Percentiles rank a stretch among this genome's conserved stretches.
phyloP scores from a whole-genome alignment of 1,140 invertebrate species.

The Zaprionus camerounensis region DNA sequence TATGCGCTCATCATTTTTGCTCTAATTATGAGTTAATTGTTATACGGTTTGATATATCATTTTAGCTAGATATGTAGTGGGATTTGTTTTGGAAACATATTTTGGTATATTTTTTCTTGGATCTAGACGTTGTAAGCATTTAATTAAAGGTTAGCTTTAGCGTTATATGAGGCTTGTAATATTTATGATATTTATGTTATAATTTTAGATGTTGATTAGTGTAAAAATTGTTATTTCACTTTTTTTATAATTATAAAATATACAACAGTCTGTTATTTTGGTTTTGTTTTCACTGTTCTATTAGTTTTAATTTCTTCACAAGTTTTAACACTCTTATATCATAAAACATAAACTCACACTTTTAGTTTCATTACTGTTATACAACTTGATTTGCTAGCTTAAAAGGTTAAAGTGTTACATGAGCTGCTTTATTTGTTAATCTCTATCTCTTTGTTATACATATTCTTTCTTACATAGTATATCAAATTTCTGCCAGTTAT shows the following conservation, averaged over 20 bases:
- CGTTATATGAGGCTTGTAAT: neutral
- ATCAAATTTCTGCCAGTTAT: neutral
- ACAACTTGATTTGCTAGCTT: too few relatives aligned
- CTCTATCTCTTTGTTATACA: too few relatives aligned
- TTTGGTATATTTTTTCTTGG: neutral
- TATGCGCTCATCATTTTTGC: slow-evolving; percentile 28
- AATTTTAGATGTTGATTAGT: neutral
- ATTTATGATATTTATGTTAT: neutral
- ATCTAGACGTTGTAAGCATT: neutral
- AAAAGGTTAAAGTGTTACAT: too few relatives aligned
- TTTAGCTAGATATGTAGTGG: neutral
- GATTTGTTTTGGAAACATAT: neutral
- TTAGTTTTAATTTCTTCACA: too few relatives aligned
- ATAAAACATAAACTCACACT: too few relatives aligned
- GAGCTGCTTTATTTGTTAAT: too few relatives aligned
- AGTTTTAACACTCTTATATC: too few relatives aligned
- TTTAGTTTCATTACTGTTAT: too few relatives aligned
- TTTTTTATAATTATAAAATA: neutral
- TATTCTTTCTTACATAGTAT: neutral
- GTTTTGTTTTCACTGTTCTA: neutral
- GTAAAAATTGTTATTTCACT: neutral
- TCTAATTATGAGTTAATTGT: neutral
- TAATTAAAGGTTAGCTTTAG: neutral
- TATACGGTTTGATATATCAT: neutral
- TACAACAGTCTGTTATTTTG: too few relatives aligned